phyloP scores from a whole-genome alignment of 2,113 vertebrate genomes.

The Amphiprion percula region DNA sequence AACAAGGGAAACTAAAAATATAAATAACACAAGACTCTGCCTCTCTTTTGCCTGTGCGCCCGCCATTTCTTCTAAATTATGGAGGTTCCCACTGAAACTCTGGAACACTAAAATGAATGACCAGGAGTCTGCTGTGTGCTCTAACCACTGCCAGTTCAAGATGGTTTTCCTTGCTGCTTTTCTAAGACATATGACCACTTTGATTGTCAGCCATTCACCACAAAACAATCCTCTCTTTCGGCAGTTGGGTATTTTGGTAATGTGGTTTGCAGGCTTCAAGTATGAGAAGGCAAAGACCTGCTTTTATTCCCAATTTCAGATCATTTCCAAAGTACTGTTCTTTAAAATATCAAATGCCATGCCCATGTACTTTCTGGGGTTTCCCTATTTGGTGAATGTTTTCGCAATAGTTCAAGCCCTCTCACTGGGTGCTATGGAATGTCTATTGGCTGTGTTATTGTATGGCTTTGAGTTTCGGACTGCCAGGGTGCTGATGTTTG shows the following conservation, averaged over 20 bases:
- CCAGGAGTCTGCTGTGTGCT: constrained; percentile 36
- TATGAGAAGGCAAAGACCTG: constrained; percentile 46
- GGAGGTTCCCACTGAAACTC: constrained; percentile 40
- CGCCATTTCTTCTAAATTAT: constrained; percentile 41
- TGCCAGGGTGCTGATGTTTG: constrained; percentile 70
- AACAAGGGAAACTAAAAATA: constrained; percentile 43
- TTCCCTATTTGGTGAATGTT: constrained; percentile 68
- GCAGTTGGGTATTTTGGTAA: constrained; percentile 69
- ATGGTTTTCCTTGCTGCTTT: constrained; percentile 67
- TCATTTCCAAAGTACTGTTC: constrained; percentile 51
- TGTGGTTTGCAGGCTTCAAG: constrained; percentile 60
- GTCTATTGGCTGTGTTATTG: constrained; percentile 69
- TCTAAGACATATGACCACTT: constrained; percentile 56
- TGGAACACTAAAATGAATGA: constrained; percentile 47
- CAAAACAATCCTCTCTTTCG: constrained; percentile 63
- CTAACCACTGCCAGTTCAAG: constrained; percentile 37
- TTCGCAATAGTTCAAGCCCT: constrained; percentile 69
- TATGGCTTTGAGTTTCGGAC: constrained; percentile 75
- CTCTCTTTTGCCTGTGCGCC: constrained; percentile 17
- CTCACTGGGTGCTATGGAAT: constrained; percentile 74
- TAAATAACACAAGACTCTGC: constrained; percentile 30
- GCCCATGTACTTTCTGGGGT: constrained; percentile 36
- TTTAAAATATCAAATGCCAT: constrained; percentile 59
- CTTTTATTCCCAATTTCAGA: constrained; percentile 47
- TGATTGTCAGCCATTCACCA: constrained; percentile 72